Evolutionary conservation across 2,797 vertebrate species (phyloP), one percentile per base, ranked within the genome.

Genomic region (Rhodeus uyekii): DNA sequence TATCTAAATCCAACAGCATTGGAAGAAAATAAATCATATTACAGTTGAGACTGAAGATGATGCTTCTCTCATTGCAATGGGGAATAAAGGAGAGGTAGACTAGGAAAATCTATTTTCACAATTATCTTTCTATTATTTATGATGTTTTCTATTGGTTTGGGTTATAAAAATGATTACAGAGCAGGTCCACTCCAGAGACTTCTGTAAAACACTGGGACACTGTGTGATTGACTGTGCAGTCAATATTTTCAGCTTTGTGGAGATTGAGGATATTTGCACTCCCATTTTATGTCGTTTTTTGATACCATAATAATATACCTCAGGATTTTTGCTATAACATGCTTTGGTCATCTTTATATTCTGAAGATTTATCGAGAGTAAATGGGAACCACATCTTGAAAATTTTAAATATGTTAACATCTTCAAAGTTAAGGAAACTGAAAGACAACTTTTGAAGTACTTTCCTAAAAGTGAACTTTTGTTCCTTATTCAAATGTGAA

Each of bases 391-490:
- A 44, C 12, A 0, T 14, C 27, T 58, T 58, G n/a, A 39, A 7
- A 8, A 4, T 39, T 75, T 42, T 36, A 27, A 55, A 68, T 24
- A 27, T 29, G 24, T 60, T 13, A 29, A 60, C 24, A 16, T 67
- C n/a, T 39, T 27, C 42, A 72, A 48, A 27, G n/a, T 55, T 80
- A 75, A 63, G 34, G 64, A 73, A 79, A 71, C 68, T 74, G 27
- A 86, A 81, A 39, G 76, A 16, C 39, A 50, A 74, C 53, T 87
- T 84, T 86, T 38, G 73, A 85, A 80, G 80, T 83, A 36, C 63
- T 82, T 60, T 81, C 64, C 58, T 18, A 19, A 42, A 79, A 82
- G 63, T 80, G 77, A 86, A 83, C 77, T 78, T 77, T 76, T 55
- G 80, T 77, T 84, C 68, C 50, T 44, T 34, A 46, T 76, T 65